These are phyloP conservation scores for Lasioglossum morio DNA, from an alignment of 2,888 invertebrate species.

Conservation along the genomic window DNA sequence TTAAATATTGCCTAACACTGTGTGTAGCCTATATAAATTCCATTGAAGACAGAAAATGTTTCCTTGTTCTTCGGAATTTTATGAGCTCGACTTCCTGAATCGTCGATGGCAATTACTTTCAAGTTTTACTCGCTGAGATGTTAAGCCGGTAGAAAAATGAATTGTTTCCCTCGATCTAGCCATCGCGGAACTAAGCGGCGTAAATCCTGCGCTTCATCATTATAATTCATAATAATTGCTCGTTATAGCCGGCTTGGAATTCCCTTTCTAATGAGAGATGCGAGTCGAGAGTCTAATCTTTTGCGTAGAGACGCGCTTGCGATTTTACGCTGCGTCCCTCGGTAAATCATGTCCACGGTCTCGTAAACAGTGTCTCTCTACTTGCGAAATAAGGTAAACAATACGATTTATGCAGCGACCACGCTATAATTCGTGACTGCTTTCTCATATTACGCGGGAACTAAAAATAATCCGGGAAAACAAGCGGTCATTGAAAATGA, in stretches of 20 bases:
- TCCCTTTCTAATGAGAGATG: conserved; percentile 5
- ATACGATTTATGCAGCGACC: conserved; percentile 2
- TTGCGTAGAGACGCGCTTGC: conserved; percentile 14
- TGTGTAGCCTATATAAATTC: neutral
- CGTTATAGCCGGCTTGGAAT: conserved; percentile 6
- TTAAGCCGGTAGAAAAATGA: neutral
- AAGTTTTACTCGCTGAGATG: conserved; percentile 6
- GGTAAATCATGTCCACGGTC: conserved; percentile 17
- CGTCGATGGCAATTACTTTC: neutral
- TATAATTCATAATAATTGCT: conserved; percentile 28
- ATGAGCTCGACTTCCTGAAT: neutral
- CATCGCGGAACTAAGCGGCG: conserved; percentile 1
- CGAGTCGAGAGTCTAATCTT: conserved; percentile 1
- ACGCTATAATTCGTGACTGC: neutral
- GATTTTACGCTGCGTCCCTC: conserved; percentile 15
- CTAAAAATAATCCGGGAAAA: conserved; percentile 27
- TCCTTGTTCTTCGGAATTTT: neutral
- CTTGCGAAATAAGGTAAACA: conserved; percentile 23
- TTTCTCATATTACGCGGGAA: neutral
- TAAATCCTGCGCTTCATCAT: conserved; percentile 24
- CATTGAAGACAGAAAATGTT: neutral
- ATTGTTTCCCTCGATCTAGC: conserved; percentile 12
- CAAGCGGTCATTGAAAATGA: neutral
- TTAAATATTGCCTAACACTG: too few relatives aligned
- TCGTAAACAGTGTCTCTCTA: conserved; percentile 30